A percentile compares a stretch with the other conserved stretches of the same genome.
Conservation (phyloP, 2,113 vertebrate genomes). For the Passer montanus region DNA sequence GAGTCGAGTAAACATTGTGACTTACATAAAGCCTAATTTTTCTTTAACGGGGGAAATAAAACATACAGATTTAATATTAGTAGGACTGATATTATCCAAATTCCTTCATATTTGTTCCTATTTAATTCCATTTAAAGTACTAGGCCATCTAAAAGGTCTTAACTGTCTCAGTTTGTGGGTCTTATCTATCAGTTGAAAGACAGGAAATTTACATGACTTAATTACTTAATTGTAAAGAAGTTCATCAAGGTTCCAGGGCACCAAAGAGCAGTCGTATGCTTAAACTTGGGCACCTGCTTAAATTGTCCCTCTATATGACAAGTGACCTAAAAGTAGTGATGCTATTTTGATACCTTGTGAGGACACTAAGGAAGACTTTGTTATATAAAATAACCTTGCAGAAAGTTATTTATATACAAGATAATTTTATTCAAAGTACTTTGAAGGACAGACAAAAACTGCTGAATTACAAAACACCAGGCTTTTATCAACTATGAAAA, state of each 20-base stretch:
- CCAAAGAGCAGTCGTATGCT: background rate
- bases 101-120: background rate
- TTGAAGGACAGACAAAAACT: conserved; percentile 8
- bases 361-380: background rate
- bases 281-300: background rate
- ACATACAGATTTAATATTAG: background rate
- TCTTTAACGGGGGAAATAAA: background rate
- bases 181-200: background rate
- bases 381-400: conserved; percentile 22
- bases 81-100: background rate
- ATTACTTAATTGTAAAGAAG: background rate
- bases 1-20: background rate
- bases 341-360: conserved; percentile 21
- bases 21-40: background rate
- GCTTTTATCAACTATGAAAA: background rate
- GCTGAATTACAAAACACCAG: background rate
- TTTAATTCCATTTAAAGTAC: background rate
- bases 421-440: conserved; percentile 40
- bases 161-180: background rate
- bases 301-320: background rate
- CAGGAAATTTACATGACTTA: background rate
- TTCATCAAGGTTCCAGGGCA: background rate
- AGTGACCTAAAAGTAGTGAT: conserved; percentile 15
- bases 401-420: conserved; percentile 34
- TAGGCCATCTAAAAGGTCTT: background rate